Conservation (phyloP, 2,888 invertebrate species). For the Drosophila villosipedis region DNA sequence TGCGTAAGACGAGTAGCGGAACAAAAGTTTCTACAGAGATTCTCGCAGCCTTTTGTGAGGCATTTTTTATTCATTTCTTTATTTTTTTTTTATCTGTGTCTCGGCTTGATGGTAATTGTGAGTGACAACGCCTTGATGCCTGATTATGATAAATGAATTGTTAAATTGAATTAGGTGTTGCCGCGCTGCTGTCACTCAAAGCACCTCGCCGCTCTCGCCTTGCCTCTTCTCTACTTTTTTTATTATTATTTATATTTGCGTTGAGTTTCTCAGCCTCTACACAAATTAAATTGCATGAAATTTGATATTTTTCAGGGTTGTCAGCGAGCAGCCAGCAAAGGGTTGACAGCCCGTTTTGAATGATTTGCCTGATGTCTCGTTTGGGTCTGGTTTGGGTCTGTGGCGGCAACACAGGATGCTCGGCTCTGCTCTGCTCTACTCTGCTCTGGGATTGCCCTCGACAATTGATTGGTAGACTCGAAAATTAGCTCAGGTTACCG, state of each 20-base stretch:
- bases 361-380: constrained; percentile 10
- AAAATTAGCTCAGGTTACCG: constrained; percentile 79
- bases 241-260: constrained; percentile 35
- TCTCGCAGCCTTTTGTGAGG: constrained; percentile 46
- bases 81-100: neutral
- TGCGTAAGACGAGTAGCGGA: constrained; percentile 69
- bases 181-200: constrained; percentile 79
- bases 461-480: constrained; percentile 71
- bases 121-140: constrained; percentile 80
- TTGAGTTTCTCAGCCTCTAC: constrained; percentile 59
- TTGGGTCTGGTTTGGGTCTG: constrained; percentile 5
- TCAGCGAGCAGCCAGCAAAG: constrained; percentile 53
- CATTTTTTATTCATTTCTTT: constrained; percentile 3
- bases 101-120: constrained; percentile 76
- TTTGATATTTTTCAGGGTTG: constrained; percentile 77
- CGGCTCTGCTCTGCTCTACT: neutral
- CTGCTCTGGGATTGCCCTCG: constrained; percentile 11
- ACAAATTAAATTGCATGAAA: constrained; percentile 81
- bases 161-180: constrained; percentile 83
- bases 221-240: constrained; percentile 1
- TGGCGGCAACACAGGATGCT: constrained; percentile 55
- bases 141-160: constrained; percentile 83
- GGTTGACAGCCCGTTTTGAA: constrained; percentile 46
- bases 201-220: constrained; percentile 11
- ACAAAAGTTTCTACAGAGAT: constrained; percentile 47